These are phyloP conservation scores for Tyrophagus putrescentiae DNA, from an alignment of 1,140 invertebrate species.

Conservation along the genomic window DNA sequence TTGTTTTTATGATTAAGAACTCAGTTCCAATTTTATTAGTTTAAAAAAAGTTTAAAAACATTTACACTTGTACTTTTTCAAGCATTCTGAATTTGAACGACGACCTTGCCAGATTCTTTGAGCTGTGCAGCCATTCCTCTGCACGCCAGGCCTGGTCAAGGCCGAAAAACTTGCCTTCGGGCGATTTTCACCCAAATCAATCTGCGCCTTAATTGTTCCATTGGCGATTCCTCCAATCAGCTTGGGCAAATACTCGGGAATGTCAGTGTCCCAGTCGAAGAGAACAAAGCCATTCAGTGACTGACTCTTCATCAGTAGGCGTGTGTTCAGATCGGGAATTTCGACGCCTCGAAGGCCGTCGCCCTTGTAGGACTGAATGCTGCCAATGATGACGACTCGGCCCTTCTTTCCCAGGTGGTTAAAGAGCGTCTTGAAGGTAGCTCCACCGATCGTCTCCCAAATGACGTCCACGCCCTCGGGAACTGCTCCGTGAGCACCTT, in stretches of 20 bases:
- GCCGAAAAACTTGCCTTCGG: conserved; percentile 14
- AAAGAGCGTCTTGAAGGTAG: conserved; percentile 24
- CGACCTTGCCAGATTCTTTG: too few species aligned
- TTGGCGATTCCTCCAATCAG: conserved; percentile 12
- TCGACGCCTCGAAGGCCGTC: not conserved
- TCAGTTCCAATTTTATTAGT: too few species aligned
- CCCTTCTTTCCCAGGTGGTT: not conserved
- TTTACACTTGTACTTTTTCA: too few species aligned
- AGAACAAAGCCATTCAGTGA: conserved; percentile 9
- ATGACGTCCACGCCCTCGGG: conserved; percentile 21
- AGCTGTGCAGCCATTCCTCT: too few species aligned
- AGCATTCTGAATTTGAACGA: too few species aligned
- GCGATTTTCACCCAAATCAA: conserved; percentile 15
- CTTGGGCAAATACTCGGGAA: conserved; percentile 14
- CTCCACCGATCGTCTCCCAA: conserved; percentile 31
- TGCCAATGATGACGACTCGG: not conserved
- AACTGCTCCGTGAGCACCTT: conserved; percentile 22
- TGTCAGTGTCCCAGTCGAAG: not conserved
- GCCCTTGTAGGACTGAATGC: not conserved
- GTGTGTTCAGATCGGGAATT: not conserved
- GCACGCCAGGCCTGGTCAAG: not conserved
- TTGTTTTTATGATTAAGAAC: too few species aligned
- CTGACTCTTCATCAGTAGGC: conserved; percentile 9
- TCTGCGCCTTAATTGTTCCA: not conserved
- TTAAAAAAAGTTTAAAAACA: too few species aligned